Percentiles rank a stretch among this genome's conserved stretches.
These are phyloP conservation scores for Phalacrocorax pelagicus DNA, from an alignment of 2,113 vertebrate species.

Conservation along the genomic window DNA sequence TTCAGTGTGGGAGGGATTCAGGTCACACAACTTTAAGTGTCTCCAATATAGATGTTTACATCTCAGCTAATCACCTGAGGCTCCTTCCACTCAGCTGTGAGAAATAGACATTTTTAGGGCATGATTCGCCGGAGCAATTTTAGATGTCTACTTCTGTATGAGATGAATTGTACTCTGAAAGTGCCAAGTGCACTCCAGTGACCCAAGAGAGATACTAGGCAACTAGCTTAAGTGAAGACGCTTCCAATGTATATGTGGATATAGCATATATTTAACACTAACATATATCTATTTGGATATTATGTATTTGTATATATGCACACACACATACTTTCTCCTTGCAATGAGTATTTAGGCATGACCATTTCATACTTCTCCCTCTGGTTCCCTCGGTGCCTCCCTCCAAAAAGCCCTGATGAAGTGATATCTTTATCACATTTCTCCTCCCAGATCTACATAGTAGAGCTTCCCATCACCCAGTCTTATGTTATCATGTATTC, in stretches of 20 bases:
- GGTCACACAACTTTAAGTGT: slow-evolving; percentile 11
- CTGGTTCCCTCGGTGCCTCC: background rate
- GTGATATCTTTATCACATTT: background rate
- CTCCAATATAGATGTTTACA: slow-evolving; percentile 44
- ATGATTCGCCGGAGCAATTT: background rate
- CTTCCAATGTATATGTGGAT: background rate
- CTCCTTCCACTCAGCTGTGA: slow-evolving; percentile 13
- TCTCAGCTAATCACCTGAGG: slow-evolving; percentile 29
- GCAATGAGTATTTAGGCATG: background rate
- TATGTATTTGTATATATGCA: no score
- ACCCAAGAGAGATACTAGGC: background rate
- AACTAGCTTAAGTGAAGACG: background rate
- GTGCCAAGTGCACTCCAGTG: background rate
- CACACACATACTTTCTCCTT: background rate
- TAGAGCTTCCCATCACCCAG: background rate
- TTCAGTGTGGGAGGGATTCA: background rate
- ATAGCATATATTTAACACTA: background rate
- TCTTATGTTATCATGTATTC: background rate
- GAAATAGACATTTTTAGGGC: slow-evolving; percentile 46
- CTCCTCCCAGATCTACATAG: background rate
- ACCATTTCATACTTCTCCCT: background rate
- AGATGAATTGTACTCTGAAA: slow-evolving; percentile 11
- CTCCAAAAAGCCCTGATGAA: background rate
- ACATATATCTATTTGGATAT: background rate
- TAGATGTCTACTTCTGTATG: slow-evolving; percentile 5